Evolutionary conservation across 2,888 invertebrate genomes (phyloP).

Genomic region (Mimumesa dahlbomi): DNA sequence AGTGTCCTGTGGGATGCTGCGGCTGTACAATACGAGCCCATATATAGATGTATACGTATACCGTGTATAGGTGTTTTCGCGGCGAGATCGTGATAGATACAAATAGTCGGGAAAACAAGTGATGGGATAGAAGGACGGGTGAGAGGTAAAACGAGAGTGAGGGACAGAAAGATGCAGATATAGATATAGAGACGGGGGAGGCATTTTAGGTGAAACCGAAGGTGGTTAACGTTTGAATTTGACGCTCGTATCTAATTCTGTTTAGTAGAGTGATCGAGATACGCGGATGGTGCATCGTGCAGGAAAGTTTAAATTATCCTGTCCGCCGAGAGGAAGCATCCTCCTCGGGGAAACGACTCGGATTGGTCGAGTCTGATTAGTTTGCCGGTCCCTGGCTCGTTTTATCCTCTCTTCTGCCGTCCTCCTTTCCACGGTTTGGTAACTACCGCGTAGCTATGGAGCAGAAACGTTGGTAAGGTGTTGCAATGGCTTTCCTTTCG

Average conservation of each 20-base stretch:
- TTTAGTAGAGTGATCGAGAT: constrained; percentile 63
- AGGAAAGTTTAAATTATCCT: constrained; percentile 77
- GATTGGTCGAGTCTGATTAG: constrained; percentile 78
- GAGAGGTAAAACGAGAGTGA: background rate
- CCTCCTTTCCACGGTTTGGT: constrained; percentile 57
- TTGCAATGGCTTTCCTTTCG: constrained; percentile 47
- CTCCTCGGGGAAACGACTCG: constrained; percentile 66
- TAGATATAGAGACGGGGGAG: background rate
- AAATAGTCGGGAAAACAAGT: too few species aligned
- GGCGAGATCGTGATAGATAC: too few species aligned
- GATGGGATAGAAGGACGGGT: background rate
- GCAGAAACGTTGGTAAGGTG: constrained; percentile 52
- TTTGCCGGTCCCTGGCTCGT: constrained; percentile 69
- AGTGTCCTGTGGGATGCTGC: background rate
- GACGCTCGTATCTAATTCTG: constrained; percentile 67
- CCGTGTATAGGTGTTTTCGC: background rate
- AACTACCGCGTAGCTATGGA: constrained; percentile 53
- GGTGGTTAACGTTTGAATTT: constrained; percentile 59
- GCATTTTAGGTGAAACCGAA: background rate
- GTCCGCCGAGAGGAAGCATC: constrained; percentile 66
- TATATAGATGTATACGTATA: background rate
- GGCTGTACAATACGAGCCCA: background rate
- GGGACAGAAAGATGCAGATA: background rate
- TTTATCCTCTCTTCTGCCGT: constrained; percentile 58
- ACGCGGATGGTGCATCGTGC: constrained; percentile 52